Conservation (phyloP, 1,140 invertebrate species). For the Drosophila murphyi region DNA sequence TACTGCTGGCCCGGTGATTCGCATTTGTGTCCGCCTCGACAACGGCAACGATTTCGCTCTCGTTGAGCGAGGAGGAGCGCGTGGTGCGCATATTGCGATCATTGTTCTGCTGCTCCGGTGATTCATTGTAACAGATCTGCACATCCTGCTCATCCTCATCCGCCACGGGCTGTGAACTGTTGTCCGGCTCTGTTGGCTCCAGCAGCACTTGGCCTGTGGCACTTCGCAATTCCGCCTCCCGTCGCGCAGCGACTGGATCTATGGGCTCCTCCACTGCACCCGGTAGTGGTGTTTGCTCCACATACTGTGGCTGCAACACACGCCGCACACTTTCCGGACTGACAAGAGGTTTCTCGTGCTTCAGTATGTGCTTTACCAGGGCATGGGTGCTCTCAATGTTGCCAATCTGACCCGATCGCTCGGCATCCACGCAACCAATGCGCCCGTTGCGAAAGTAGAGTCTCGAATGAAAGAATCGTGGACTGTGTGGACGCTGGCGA, state of each 20-base stretch:
- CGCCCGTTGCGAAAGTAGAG: slow-evolving; percentile 80
- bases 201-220: slow-evolving; percentile 62
- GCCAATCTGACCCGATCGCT: slow-evolving; percentile 60
- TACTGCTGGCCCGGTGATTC: slow-evolving; percentile 59
- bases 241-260: slow-evolving; percentile 55
- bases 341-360: slow-evolving; percentile 79
- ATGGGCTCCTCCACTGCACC: slow-evolving; percentile 51
- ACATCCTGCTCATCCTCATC: slow-evolving; percentile 82
- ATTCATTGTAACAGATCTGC: slow-evolving; percentile 80
- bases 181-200: slow-evolving; percentile 34
- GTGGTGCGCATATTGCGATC: slow-evolving; percentile 66
- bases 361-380: slow-evolving; percentile 79
- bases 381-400: slow-evolving; percentile 82
- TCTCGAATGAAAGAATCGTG: slow-evolving; percentile 73
- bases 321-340: slow-evolving; percentile 76
- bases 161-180: slow-evolving; percentile 48
- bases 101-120: slow-evolving; percentile 77
- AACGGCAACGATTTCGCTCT: slow-evolving; percentile 73
- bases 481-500: slow-evolving; percentile 68
- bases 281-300: slow-evolving; percentile 57
- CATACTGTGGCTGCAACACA: slow-evolving; percentile 56
- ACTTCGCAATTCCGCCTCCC: slow-evolving; percentile 51
- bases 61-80: slow-evolving; percentile 63
- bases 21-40: slow-evolving; percentile 32
- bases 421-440: slow-evolving; percentile 80